Conservation (phyloP, 2,113 vertebrate species). For the human (Homo sapiens) region GRCh38 chr17:6210001-6210500, state of each 20-base stretch:
- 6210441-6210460: not conserved
- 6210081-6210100: not conserved
- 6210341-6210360: not conserved
- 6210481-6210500: not conserved
- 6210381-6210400: too few species aligned
- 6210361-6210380: too few species aligned
- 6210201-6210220: not conserved
- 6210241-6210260: not conserved
- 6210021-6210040: not conserved
- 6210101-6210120: fast-evolving
- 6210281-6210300: not conserved
- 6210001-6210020: not conserved
- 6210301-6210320: not conserved
- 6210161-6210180: not conserved
- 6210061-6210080: fast-evolving
- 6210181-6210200: not conserved
- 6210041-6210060: not conserved
- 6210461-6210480: not conserved
- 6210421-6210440: not conserved
- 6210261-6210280: not conserved
- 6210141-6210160: not conserved
- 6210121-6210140: too few species aligned
- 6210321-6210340: too few species aligned
- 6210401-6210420: not conserved
- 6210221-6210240: not conserved